Conservation (phyloP, 2,797 vertebrate genomes). For the Hemibagrus guttatus region DNA sequence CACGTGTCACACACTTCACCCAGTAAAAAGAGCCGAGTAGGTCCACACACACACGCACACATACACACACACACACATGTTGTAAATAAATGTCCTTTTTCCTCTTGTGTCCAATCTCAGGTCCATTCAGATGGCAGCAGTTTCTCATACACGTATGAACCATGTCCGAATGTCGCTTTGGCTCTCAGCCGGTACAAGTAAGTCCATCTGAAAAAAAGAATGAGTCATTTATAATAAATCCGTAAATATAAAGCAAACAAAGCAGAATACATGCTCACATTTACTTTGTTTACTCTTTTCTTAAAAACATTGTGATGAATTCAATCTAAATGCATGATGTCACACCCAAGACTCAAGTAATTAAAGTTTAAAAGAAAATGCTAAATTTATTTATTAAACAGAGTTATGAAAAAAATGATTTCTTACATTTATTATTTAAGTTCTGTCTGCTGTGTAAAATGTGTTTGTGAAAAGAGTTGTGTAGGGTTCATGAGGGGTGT, state of each 20-base stretch:
- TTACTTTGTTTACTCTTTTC: neutral
- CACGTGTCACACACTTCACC: conserved; percentile 24
- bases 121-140: conserved; percentile 50
- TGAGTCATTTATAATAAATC: neutral
- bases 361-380: neutral
- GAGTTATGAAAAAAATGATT: neutral
- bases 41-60: neutral
- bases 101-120: neutral
- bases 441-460: neutral
- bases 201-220: neutral
- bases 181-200: conserved; percentile 41
- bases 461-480: neutral
- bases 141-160: conserved; percentile 53
- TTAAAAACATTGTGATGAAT: neutral
- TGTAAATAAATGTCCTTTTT: neutral
- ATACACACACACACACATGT: neutral
- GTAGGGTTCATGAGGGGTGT: neutral
- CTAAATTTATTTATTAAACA: neutral
- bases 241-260: neutral
- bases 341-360: neutral
- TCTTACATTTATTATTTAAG: neutral
- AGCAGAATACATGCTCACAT: neutral
- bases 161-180: conserved; percentile 21
- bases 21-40: conserved; percentile 26
- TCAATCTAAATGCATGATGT: neutral